Percentiles rank a stretch among this genome's conserved stretches.
These are phyloP conservation scores for Odontothrips loti DNA, from an alignment of 2,888 invertebrate species.

Conservation along the genomic window DNA sequence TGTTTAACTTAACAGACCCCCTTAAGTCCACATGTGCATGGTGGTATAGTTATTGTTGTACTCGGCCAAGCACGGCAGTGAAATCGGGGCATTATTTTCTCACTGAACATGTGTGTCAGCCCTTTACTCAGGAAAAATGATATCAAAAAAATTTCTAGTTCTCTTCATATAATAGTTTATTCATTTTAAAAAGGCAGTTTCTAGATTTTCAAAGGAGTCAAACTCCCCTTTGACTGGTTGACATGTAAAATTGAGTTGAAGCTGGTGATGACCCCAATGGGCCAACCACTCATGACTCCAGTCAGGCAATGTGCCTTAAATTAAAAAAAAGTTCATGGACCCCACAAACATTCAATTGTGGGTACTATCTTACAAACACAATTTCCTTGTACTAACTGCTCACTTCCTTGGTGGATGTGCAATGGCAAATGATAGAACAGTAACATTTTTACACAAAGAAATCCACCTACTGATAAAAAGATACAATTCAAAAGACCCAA, in stretches of 20 bases:
- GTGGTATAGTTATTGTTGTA: too few species aligned
- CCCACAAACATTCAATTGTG: neutral
- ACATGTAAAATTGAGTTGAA: conserved; percentile 19
- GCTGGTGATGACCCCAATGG: neutral
- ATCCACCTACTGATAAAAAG: neutral
- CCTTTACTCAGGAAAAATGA: too few species aligned
- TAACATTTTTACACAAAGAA: conserved; percentile 19
- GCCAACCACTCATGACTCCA: neutral
- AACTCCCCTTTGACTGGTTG: conserved; percentile 14
- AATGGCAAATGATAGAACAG: conserved; percentile 2
- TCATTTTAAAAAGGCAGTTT: conserved; percentile 23
- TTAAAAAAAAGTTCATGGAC: conserved; percentile 17
- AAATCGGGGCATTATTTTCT: too few species aligned
- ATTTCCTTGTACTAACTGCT: conserved; percentile 11
- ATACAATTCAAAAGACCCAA: neutral
- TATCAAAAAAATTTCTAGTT: neutral
- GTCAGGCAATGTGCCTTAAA: conserved; percentile 19
- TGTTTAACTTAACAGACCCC: too few species aligned
- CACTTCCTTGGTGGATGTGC: conserved; percentile 1
- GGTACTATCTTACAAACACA: conserved; percentile 16
- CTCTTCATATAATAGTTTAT: conserved; percentile 21
- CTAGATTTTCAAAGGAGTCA: conserved; percentile 3
- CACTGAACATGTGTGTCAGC: too few species aligned
- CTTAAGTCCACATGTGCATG: too few species aligned
- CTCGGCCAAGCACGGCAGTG: too few species aligned